Conservation (phyloP, 1,140 invertebrate genomes). For the Drosophila asahinai region DNA sequence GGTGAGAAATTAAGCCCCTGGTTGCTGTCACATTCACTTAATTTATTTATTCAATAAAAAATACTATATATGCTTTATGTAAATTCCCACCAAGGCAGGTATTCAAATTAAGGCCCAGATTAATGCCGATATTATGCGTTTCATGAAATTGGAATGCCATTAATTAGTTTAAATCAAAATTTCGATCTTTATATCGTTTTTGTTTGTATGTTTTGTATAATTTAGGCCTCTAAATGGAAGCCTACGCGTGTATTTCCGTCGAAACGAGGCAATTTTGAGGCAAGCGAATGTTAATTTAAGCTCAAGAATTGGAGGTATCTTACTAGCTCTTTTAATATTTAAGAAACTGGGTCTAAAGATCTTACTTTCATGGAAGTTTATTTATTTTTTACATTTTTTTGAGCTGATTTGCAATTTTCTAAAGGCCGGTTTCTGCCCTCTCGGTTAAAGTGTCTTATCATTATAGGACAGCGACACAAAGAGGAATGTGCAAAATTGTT, state of each 20-base stretch:
- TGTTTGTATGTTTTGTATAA: background rate
- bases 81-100: background rate
- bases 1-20: background rate
- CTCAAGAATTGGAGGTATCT: background rate
- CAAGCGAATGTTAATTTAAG: background rate
- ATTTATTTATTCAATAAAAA: background rate
- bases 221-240: slow-evolving; percentile 8
- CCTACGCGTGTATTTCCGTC: background rate
- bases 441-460: too few relatives aligned
- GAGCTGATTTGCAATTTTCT: background rate
- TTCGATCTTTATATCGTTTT: background rate
- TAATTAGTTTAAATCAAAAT: slow-evolving; percentile 13
- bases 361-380: background rate
- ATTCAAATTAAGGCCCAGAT: slow-evolving; percentile 21
- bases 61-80: background rate
- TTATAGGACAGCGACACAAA: too few relatives aligned
- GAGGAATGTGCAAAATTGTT: too few relatives aligned
- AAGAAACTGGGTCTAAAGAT: background rate
- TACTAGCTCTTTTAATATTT: too few relatives aligned
- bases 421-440: background rate
- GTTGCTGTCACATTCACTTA: background rate
- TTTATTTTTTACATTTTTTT: background rate
- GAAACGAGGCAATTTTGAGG: background rate
- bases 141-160: slow-evolving; percentile 11
- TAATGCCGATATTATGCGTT: slow-evolving; percentile 28